A percentile compares a stretch with the other conserved stretches of the same genome.
Conservation (phyloP, 1,140 invertebrate species). For the Saccostrea cuccullata region DNA sequence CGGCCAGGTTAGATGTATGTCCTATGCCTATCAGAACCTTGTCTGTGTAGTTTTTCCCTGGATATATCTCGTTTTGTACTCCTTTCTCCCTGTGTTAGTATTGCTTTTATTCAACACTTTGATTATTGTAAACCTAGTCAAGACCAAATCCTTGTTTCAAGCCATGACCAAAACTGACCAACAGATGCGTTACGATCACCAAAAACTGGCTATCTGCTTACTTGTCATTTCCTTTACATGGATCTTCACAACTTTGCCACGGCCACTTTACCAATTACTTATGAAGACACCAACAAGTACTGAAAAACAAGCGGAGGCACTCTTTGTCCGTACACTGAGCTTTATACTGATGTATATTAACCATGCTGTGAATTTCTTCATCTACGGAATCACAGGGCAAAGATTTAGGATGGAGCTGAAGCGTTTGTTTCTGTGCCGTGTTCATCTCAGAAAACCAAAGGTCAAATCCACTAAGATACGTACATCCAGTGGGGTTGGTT, state of each 20-base stretch:
- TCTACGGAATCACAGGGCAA: constrained; percentile 77
- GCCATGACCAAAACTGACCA: constrained; percentile 66
- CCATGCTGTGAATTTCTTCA: constrained; percentile 78
- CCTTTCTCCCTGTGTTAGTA: constrained; percentile 71
- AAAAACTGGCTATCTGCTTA: constrained; percentile 73
- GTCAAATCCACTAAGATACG: constrained; percentile 57
- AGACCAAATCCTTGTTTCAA: constrained; percentile 60
- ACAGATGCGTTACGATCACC: constrained; percentile 61
- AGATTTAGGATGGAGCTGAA: constrained; percentile 75
- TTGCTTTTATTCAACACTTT: constrained; percentile 74
- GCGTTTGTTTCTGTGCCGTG: constrained; percentile 60
- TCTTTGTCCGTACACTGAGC: constrained; percentile 67
- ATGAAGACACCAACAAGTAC: constrained; percentile 53
- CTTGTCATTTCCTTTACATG: constrained; percentile 75
- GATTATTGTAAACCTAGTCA: constrained; percentile 67
- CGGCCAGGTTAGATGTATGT: constrained; percentile 45
- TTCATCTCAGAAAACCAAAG: constrained; percentile 45
- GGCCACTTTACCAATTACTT: constrained; percentile 68
- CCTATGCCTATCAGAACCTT: constrained; percentile 56
- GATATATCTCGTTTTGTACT: constrained; percentile 75
- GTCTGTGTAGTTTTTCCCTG: constrained; percentile 69
- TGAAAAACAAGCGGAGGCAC: constrained; percentile 50
- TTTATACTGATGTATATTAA: constrained; percentile 77
- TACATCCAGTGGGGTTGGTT: constrained; percentile 60
- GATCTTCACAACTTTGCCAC: constrained; percentile 75